These are phyloP conservation scores for Mesorhabditis spiculigera DNA, from an alignment of 2,888 invertebrate genomes.

Conservation along the genomic window DNA sequence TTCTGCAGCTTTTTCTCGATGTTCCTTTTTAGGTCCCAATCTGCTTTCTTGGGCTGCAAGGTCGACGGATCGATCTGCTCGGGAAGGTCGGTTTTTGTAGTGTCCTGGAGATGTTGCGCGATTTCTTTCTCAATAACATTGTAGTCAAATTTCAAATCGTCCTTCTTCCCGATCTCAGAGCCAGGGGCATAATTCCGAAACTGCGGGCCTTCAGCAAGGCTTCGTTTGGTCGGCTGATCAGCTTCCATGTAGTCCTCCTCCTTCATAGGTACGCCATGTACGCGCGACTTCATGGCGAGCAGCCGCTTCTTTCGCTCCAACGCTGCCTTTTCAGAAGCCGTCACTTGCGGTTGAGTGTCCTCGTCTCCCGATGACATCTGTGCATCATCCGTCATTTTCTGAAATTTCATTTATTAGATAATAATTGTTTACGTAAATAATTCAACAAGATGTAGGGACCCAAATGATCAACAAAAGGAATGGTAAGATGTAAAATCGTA, in stretches of 20 bases:
- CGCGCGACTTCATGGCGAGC: conserved; percentile 32
- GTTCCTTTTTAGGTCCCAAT: conserved; percentile 40
- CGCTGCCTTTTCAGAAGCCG: neutral
- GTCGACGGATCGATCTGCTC: conserved; percentile 33
- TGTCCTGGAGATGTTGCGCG: conserved; percentile 30
- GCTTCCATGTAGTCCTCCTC: conserved; percentile 33
- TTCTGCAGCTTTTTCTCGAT: conserved; percentile 64
- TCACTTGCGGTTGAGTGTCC: neutral
- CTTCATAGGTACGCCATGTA: conserved; percentile 37
- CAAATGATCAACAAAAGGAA: too few relatives aligned
- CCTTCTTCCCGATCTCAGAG: conserved; percentile 21
- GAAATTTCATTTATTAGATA: neutral
- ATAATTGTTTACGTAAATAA: neutral
- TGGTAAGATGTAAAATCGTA: too few relatives aligned
- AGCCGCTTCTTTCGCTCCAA: conserved; percentile 13
- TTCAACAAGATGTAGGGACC: neutral
- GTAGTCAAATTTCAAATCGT: conserved; percentile 7
- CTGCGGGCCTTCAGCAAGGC: conserved; percentile 11
- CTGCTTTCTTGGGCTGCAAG: conserved; percentile 36
- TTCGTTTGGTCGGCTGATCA: conserved; percentile 28
- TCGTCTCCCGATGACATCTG: neutral
- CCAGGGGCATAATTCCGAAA: conserved; percentile 28
- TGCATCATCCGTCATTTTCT: neutral
- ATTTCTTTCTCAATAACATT: conserved; percentile 32
- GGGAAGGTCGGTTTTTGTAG: conserved; percentile 27